These are phyloP conservation scores for Embidobia sp. DNA, from an alignment of 2,888 invertebrate genomes.

Conservation along the genomic window DNA sequence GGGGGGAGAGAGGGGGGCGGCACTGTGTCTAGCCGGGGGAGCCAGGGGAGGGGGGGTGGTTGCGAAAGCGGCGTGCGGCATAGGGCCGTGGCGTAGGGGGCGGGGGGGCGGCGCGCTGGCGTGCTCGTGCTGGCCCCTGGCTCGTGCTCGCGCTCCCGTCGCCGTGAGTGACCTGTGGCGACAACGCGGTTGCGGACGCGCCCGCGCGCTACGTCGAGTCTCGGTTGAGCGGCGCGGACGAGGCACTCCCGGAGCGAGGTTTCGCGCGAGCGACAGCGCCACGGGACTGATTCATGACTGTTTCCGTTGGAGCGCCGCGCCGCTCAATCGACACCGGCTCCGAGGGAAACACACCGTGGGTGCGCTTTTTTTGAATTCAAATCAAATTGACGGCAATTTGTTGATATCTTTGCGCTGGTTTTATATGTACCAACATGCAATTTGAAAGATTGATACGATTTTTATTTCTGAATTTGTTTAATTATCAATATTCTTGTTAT, in stretches of 20 bases:
- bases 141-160: not conserved
- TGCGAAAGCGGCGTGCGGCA: slow-evolving; percentile 46
- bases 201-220: slow-evolving; percentile 30
- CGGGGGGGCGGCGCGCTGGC: slow-evolving; percentile 18
- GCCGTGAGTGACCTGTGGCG: not conserved
- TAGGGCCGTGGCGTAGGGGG: slow-evolving; percentile 49
- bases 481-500: too few relatives aligned
- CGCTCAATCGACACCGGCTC: too few relatives aligned
- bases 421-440: too few relatives aligned
- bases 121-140: not conserved
- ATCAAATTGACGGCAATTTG: too few relatives aligned
- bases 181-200: slow-evolving; percentile 21
- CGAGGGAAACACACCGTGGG: too few relatives aligned
- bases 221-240: slow-evolving; percentile 12
- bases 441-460: too few relatives aligned
- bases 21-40: slow-evolving; percentile 28
- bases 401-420: too few relatives aligned
- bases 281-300: slow-evolving; percentile 26
- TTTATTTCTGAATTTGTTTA: too few relatives aligned
- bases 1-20: not conserved
- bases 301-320: too few relatives aligned
- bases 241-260: slow-evolving; percentile 26
- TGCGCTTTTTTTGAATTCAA: too few relatives aligned
- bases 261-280: slow-evolving; percentile 19
- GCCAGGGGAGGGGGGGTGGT: slow-evolving; percentile 40